Evolutionary conservation across 2,888 invertebrate species (phyloP).

Genomic region (Mesorhabditis spiculigera): DNA sequence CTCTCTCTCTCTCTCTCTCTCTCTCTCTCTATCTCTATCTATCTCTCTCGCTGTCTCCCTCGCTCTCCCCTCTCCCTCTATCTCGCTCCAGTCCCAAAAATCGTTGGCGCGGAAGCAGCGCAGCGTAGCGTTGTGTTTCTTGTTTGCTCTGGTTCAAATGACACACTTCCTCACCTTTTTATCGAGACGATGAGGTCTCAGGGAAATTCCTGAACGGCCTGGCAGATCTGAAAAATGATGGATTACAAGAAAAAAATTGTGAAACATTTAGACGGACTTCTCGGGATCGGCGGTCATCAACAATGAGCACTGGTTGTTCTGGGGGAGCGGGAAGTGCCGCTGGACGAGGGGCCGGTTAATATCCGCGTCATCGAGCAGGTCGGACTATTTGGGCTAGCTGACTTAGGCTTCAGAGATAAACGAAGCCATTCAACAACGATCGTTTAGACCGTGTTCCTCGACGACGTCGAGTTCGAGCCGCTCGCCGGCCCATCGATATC

Average conservation of each 20-base stretch:
- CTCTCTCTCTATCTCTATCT: too few species aligned
- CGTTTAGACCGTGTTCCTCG: slow-evolving; percentile 86
- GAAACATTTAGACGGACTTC: too few species aligned
- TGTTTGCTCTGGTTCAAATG: background rate
- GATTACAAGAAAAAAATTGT: too few species aligned
- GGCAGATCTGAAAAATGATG: background rate
- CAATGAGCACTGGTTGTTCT: slow-evolving; percentile 97
- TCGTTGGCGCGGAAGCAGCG: too few species aligned
- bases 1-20: too few species aligned
- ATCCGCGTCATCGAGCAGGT: slow-evolving; percentile 42
- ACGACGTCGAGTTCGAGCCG: slow-evolving; percentile 95
- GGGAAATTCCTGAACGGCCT: background rate
- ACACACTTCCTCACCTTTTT: background rate
- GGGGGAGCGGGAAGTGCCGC: slow-evolving; percentile 73
- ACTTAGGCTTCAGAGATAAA: background rate
- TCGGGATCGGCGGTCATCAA: too few species aligned
- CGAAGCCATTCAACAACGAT: background rate
- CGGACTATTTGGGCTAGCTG: slow-evolving; percentile 10
- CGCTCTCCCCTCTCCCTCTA: background rate
- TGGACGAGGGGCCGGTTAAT: slow-evolving; percentile 15
- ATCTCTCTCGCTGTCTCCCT: too few species aligned
- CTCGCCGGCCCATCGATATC: slow-evolving; percentile 77
- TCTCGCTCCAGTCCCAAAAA: background rate
- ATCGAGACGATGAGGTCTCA: too few species aligned
- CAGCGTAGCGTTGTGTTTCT: background rate